These are phyloP conservation scores for Pogonomyrmex barbatus DNA, from an alignment of 1,140 invertebrate species.

Conservation along the genomic window DNA sequence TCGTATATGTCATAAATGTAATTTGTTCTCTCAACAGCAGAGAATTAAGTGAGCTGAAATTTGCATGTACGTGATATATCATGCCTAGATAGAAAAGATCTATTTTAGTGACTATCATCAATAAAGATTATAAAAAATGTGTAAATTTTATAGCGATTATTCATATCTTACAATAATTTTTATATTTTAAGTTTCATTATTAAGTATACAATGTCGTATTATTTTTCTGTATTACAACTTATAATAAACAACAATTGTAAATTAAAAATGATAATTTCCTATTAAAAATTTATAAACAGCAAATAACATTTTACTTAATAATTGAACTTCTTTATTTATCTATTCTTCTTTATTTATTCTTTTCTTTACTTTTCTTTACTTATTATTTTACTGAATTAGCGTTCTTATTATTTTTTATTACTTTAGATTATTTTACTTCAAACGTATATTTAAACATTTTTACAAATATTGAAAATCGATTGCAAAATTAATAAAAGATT, in stretches of 20 bases:
- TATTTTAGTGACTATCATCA: constrained; percentile 33
- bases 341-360: too few species aligned
- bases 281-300: neutral
- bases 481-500: neutral
- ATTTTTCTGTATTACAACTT: neutral
- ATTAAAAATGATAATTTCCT: neutral
- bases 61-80: constrained; percentile 70
- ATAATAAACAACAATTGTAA: neutral
- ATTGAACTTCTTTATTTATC: neutral
- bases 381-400: neutral
- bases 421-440: neutral
- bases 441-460: constrained; percentile 1
- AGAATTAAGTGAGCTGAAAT: constrained; percentile 69
- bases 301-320: neutral
- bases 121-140: constrained; percentile 58
- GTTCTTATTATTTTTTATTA: neutral
- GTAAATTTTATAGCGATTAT: constrained; percentile 42
- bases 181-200: neutral
- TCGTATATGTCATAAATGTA: constrained; percentile 30
- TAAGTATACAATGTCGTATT: neutral
- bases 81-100: constrained; percentile 53
- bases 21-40: neutral
- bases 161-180: constrained; percentile 47
- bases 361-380: too few species aligned
- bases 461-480: neutral